These are phyloP conservation scores for Lepidotrigona ventralis DNA, from an alignment of 1,140 invertebrate genomes.

Conservation along the genomic window DNA sequence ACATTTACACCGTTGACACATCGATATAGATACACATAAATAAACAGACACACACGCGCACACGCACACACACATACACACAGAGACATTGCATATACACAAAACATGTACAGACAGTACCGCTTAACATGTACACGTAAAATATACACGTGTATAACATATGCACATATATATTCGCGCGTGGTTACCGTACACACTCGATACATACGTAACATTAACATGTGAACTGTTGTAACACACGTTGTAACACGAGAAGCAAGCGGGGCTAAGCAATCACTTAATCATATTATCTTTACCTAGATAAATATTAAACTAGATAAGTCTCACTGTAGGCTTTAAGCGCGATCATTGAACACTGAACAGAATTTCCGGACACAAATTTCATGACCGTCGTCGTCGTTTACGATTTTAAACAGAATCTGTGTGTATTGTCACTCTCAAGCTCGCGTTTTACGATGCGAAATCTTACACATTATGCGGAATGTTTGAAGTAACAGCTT, in stretches of 20 bases:
- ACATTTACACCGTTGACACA: slow-evolving; percentile 22
- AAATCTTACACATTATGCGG: background rate
- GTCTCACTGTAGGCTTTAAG: slow-evolving; percentile 56
- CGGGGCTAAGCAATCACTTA: slow-evolving; percentile 52
- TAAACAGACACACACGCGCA: background rate
- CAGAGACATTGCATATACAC: background rate
- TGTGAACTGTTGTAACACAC: slow-evolving; percentile 29
- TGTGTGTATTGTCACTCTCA: slow-evolving; percentile 9
- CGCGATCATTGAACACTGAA: slow-evolving; percentile 40
- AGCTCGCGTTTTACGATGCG: slow-evolving; percentile 17
- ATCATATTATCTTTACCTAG: slow-evolving; percentile 58
- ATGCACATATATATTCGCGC: background rate
- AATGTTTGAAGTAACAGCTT: background rate
- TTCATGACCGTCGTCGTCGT: slow-evolving; percentile 42
- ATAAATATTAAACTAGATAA: slow-evolving; percentile 51
- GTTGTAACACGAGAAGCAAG: slow-evolving; percentile 19
- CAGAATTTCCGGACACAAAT: slow-evolving; percentile 43
- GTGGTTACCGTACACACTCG: background rate
- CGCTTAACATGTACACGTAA: background rate
- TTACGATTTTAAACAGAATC: slow-evolving; percentile 19
- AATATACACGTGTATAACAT: background rate
- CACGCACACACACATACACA: too few species aligned
- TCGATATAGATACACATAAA: background rate
- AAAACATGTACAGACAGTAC: background rate
- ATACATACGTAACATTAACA: slow-evolving; percentile 32